Evolutionary conservation across 2,113 vertebrate species (phyloP), one percentile per base, ranked within the genome.

Genomic region (Excalfactoria chinensis): DNA sequence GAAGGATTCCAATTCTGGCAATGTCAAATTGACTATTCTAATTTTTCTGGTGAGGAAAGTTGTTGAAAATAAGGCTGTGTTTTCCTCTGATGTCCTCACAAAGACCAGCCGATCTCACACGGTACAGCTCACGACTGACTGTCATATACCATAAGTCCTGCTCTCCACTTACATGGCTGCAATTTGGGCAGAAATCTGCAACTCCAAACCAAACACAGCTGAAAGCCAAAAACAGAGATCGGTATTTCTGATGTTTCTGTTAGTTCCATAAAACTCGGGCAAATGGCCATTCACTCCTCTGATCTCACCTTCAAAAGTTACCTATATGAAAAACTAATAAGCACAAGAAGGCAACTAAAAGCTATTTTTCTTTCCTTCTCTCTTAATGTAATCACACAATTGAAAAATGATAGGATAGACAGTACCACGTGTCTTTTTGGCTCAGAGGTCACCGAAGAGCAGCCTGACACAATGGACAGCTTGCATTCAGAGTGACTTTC

Each of bases 91-190:
- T 4, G 40, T 8, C 9, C 53, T n/a, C 59, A 8, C 17, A 17
- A 60, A 62, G 71, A 40, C 35, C 20, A 19, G 51, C 7, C 22
- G 5, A 3, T 34, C 21, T 17, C 25, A 5, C 51, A 14, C 19
- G 8, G 30, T 1, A 8, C 0, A 7, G 56, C 17, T 60, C 51
- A 55, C 76, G 26, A 67, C 22, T 11, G 15, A 17, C 53, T 10
- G 2, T 2, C 9, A 28, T 4, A 2, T 0, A 3, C 46, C 4
- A 4, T 0, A 1, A 55, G 16, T 19, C 34, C 53, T 10, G 11
- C 59, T 53, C 46, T 62, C 51, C 66, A 76, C 26, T 60, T 32
- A 59, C 25, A 6, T 0, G 7, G 30, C 28, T 37, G 8, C 3
- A 22, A 48, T 48, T 34, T 15, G 67, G 53, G n/a, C 15, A 23